Base-by-base conservation (phyloP, 2,113 vertebrate genomes). In the Leiothrix lutea region DNA sequence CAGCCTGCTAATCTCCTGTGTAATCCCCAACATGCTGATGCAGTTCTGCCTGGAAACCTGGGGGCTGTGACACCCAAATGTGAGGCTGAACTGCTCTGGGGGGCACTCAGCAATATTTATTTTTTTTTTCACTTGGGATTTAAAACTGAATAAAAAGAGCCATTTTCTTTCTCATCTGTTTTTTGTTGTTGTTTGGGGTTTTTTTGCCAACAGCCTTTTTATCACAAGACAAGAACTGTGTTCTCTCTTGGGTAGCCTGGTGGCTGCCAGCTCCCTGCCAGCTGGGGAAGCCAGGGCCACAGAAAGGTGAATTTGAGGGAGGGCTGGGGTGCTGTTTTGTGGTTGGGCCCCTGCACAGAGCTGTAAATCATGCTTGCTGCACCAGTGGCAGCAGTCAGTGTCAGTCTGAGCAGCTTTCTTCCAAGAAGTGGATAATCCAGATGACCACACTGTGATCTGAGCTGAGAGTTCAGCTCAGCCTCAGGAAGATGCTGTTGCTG, bases 361-460 rank as follows among this genome's bases (percentile, higher is more conserved):
- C 48, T 50, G 53, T 85, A 61, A 92, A 82, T 82, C 84, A 29
- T 1, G 1, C 50, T 50, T 66, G 70, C 66, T 0, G 0, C 67
- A 33, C 38, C 84, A 83, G 86, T 90, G 64, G 47, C 2, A 84
- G 69, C 85, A 92, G 74, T 48, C 54, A 2, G 33, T 11, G 92
- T 81, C 18, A 3, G 36, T 6, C 70, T 90, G 93, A 94, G 94
- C 94, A 61, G 94, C 91, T 91, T 96, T 94, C 50, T 72, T 77
- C 79, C 3, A 1, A 77, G 57, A 33, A 47, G 74, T 62, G 71
- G 92, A 87, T 97, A 96, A 97, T 94, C 95, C 96, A 45, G 70
- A 23, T 75, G 86, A 89, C 33, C 57, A 15, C 6, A 0, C 77
- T 6, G 40, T 6, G 12, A 31, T 36, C 74, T 9, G 80, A 85